phyloP scores from a whole-genome alignment of 2,888 invertebrate genomes.

The Pantelozetes paolii region DNA sequence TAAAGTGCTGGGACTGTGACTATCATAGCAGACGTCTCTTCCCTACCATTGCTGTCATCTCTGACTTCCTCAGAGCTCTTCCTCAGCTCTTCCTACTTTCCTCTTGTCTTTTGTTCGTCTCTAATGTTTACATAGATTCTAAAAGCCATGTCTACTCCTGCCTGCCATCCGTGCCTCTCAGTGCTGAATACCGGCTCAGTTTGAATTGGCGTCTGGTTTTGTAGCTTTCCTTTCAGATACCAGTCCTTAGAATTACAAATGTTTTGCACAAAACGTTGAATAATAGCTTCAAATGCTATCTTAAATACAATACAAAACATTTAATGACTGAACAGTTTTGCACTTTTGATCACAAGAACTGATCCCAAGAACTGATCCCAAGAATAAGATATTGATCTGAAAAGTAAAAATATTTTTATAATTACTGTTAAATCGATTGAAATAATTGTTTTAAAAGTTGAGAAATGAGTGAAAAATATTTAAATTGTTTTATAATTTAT shows the following conservation, averaged over 20 bases:
- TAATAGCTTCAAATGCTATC: not conserved
- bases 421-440: not conserved
- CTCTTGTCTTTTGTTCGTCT: not conserved
- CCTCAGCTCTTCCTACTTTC: constrained; percentile 5
- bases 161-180: constrained; percentile 1
- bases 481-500: not conserved
- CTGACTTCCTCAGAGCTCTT: not conserved
- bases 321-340: constrained; percentile 6
- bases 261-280: constrained; percentile 1
- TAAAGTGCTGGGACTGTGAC: not conserved
- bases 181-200: not conserved
- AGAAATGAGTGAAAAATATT: not conserved
- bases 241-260: not conserved
- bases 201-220: constrained; percentile 3
- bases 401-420: not conserved
- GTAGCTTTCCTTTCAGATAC: constrained; percentile 12
- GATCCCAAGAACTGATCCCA: not conserved
- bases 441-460: not conserved
- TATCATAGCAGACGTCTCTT: not conserved
- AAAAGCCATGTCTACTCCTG: constrained; percentile 9
- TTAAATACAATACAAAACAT: not conserved
- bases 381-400: not conserved
- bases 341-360: not conserved
- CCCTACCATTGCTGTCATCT: not conserved
- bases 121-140: constrained; percentile 16